phyloP scores from a whole-genome alignment of 2,797 vertebrate genomes.

The Brachyalestes nurse region DNA sequence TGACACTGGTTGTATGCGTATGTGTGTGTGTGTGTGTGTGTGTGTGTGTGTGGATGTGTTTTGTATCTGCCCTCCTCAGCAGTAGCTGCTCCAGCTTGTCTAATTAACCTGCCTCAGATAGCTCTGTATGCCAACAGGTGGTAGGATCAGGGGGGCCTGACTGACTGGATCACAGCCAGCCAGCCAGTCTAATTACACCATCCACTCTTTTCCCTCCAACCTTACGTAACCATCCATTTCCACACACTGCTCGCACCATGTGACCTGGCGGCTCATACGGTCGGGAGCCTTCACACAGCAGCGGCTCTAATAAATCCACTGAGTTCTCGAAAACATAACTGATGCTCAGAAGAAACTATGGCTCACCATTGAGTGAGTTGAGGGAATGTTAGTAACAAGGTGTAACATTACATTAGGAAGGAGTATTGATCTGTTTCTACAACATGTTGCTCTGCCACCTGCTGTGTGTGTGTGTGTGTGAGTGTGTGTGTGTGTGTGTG shows the following conservation, averaged over 20 bases:
- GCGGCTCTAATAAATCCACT: constrained; percentile 19
- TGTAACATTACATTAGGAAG: constrained; percentile 25
- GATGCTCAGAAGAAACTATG: constrained; percentile 30
- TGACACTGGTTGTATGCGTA: background rate
- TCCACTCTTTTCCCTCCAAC: constrained; percentile 46
- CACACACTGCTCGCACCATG: constrained; percentile 44
- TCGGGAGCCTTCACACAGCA: constrained; percentile 20
- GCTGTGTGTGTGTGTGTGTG: constrained; percentile 7
- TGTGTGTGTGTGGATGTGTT: constrained; percentile 8
- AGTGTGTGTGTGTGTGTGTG: background rate
- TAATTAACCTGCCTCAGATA: constrained; percentile 73
- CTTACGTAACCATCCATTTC: constrained; percentile 65
- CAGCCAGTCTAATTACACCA: constrained; percentile 73
- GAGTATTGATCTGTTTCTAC: constrained; percentile 53
- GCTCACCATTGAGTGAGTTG: background rate
- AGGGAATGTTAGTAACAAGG: background rate
- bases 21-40: constrained; percentile 1
- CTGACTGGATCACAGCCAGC: constrained; percentile 78
- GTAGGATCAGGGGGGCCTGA: constrained; percentile 66
- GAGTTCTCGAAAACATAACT: constrained; percentile 37
- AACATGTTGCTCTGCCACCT: constrained; percentile 29
- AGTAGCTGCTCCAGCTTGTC: constrained; percentile 56
- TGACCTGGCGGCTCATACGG: constrained; percentile 10
- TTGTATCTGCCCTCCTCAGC: constrained; percentile 40
- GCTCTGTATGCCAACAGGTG: constrained; percentile 75